Base-by-base conservation (phyloP, 2,113 vertebrate genomes). In the Zingel zingel region DNA sequence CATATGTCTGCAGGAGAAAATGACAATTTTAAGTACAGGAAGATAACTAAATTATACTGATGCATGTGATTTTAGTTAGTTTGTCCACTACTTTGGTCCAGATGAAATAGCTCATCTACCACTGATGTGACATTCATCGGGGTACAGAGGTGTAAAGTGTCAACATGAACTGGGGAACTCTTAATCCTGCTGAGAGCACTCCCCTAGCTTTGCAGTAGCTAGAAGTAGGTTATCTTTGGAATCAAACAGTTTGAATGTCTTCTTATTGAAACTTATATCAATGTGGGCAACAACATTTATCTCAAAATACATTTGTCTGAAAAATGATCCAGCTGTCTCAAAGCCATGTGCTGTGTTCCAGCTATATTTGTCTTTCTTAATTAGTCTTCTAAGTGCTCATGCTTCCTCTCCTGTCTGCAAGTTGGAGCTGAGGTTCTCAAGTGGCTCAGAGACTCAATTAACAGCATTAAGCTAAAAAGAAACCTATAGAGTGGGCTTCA, bases 341-440 rank as follows among this genome's bases (percentile, higher is more conserved):
- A 53, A 64, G 8, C 30, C 62, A 6, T 56, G 27, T 61, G 43
- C 19, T 25, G 18, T 47, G n/a, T 36, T 71, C 48, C 65, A 84
- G 74, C 66, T 65, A 21, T 77, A 47, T 83, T 62, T 68, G 50
- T 89, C 67, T 73, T 76, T 65, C 57, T 7, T 51, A 51, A 67
- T 68, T 51, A 21, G 47, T 51, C 47, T 69, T 36, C 48, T 33
- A 27, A 73, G 71, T 53, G 63, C 53, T 43, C 1, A 2, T 48
- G 9, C 15, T 2, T 77, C 39, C 9, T 43, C 39, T 43, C 39
- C 10, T 11, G 10, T 43, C 39, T 11, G 76, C 25, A 27, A 74
- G 82, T 80, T 74, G 56, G 58, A 80, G 79, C 82, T n/a, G 47
- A 39, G 68, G 69, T 71, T 83, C 77, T 86, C 68, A 48, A 39